Conservation (phyloP, 2,888 invertebrate genomes). For the Hypercompe scribonia region DNA sequence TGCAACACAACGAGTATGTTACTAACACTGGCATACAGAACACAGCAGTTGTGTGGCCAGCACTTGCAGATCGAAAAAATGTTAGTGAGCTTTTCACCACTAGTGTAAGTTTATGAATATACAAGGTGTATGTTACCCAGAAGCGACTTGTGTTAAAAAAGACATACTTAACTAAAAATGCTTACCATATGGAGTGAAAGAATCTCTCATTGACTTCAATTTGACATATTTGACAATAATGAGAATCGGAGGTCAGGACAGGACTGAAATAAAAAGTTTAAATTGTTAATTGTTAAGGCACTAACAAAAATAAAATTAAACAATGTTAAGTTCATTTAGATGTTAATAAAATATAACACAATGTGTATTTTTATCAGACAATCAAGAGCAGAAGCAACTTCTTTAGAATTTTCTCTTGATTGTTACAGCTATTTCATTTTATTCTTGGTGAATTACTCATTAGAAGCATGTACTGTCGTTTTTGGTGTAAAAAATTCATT, state of each 20-base stretch:
- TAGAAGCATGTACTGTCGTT: background rate
- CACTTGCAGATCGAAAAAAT: no score
- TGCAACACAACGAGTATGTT: no score
- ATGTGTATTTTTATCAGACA: background rate
- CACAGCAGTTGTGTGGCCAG: no score
- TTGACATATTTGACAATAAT: slow-evolving; percentile 94
- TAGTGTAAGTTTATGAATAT: no score
- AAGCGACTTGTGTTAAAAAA: no score
- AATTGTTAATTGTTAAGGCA: background rate
- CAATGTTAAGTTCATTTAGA: background rate
- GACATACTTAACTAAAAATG: background rate
- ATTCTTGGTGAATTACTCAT: background rate
- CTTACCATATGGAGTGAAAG: slow-evolving; percentile 93
- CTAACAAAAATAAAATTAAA: background rate
- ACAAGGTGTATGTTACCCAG: no score
- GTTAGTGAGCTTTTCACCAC: no score
- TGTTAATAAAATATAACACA: background rate
- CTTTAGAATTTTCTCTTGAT: no score
- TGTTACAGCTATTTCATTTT: background rate
- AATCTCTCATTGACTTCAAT: slow-evolving; percentile 92
- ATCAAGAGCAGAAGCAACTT: background rate
- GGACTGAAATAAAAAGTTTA: slow-evolving; percentile 67
- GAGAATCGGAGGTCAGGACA: slow-evolving; percentile 89
- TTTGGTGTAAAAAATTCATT: background rate
- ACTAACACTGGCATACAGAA: no score